Base-by-base conservation (phyloP, 1,140 invertebrate genomes). In the Harpegnathos saltator region DNA sequence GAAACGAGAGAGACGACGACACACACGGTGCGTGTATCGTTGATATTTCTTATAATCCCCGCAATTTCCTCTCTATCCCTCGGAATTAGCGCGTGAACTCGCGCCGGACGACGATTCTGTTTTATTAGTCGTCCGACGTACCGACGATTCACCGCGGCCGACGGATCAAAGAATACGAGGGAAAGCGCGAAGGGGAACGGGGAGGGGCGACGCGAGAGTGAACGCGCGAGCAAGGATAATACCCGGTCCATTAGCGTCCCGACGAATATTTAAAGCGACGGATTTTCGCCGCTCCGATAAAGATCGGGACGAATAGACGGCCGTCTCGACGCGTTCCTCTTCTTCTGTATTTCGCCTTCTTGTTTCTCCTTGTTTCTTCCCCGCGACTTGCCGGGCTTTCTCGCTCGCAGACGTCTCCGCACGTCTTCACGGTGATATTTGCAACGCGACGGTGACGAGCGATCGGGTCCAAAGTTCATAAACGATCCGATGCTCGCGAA, bases 261-360 rank as follows among this genome's bases (percentile, higher is more conserved):
- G 86, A 86, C 78, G 84, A 89, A 83, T 86, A 86, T 89, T 89
- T 85, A 84, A 89, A 82, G 82, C 72, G 82, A 86, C 87, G 73
- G 85, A 86, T 89, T 89, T 85, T 78, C 68, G 63, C 73, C 68
- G 84, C 74, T 86, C 61, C 72, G 62, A 85, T 82, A 68, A 84
- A 86, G 81, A 89, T 89, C 77, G 61, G 56, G 14, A 24, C 72
- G 84, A 88, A 89, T 82, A 72, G 86, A 89, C 65, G 82, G 52
- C 44, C 80, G 68, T 86, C 83, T 86, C 87, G 88, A 88, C 83
- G 81, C 65, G 66, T 86, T 74, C 83, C 75, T 83, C 75, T 19
- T 44, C 19, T 24, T 15, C 14, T 52, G 7, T 33, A 33, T 56
- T 44, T 9, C 7, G 1, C 17, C 24, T 44, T 50, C 71, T 69